Conservation (phyloP, 2,113 vertebrate species). For the Romanogobio albipinnatus region DNA sequence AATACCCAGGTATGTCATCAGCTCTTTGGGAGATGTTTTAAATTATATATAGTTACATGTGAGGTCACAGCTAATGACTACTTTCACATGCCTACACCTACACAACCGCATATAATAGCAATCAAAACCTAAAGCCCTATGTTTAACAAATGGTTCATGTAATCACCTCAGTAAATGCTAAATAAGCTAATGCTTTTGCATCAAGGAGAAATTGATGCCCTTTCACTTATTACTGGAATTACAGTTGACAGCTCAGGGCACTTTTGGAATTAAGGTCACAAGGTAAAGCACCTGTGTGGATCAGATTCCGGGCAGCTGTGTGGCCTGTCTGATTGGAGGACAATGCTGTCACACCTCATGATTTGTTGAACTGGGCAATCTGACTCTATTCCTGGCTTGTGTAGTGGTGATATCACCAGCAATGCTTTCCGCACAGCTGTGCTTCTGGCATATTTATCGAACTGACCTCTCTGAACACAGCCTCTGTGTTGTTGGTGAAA, state of each 20-base stretch:
- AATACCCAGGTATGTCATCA: constrained; percentile 8
- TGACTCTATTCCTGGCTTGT: constrained; percentile 42
- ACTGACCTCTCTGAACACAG: constrained; percentile 41
- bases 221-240: constrained; percentile 37
- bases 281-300: constrained; percentile 39
- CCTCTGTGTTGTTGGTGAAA: constrained; percentile 40
- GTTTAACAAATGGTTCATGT: background rate
- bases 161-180: background rate
- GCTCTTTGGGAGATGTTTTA: background rate
- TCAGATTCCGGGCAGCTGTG: constrained; percentile 41
- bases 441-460: constrained; percentile 45
- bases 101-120: background rate
- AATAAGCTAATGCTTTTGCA: background rate
- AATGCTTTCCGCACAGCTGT: constrained; percentile 43
- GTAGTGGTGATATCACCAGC: constrained; percentile 54
- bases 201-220: background rate
- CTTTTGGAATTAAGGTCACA: constrained; percentile 47
- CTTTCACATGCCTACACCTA: background rate
- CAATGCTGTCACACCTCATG: constrained; percentile 38
- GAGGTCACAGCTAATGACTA: background rate
- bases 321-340: constrained; percentile 39
- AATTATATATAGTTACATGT: background rate
- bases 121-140: background rate
- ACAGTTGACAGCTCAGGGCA: constrained; percentile 30
- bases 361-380: constrained; percentile 34